Evolutionary conservation across 1,140 invertebrate species (phyloP).

Genomic region (Drosophila equinoxialis): DNA sequence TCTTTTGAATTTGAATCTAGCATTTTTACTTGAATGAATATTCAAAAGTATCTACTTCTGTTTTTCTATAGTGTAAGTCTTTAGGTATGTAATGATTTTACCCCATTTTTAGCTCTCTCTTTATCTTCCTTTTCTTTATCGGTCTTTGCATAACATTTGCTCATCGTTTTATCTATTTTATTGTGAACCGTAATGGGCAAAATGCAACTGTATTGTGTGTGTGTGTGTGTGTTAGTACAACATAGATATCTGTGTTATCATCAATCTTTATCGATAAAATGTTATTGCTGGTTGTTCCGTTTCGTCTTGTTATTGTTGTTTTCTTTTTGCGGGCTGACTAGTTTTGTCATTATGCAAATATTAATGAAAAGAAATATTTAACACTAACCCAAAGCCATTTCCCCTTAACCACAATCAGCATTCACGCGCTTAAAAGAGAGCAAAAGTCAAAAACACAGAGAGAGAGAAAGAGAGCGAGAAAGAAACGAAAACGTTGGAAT

Average conservation of each 20-base stretch:
- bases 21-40: too few relatives aligned
- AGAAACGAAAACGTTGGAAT: constrained; percentile 13
- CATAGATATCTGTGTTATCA: constrained; percentile 38
- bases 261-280: constrained; percentile 47
- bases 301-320: constrained; percentile 9
- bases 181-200: constrained; percentile 53
- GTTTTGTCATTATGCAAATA: constrained; percentile 50
- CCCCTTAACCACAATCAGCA: constrained; percentile 37
- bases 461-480: constrained; percentile 16
- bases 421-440: constrained; percentile 29
- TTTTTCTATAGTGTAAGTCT: too few relatives aligned
- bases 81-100: background rate
- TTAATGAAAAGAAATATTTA: constrained; percentile 15
- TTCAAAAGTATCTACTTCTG: background rate
- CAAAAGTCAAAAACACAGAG: constrained; percentile 23
- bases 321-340: constrained; percentile 25
- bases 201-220: constrained; percentile 27
- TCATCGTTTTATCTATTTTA: constrained; percentile 55
- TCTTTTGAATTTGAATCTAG: too few relatives aligned
- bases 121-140: background rate
- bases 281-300: constrained; percentile 3
- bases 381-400: constrained; percentile 4
- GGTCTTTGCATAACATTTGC: constrained; percentile 19
- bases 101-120: background rate
- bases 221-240: background rate